phyloP scores from a whole-genome alignment of 2,113 vertebrate genomes.

The Tragelaphus scriptus region DNA sequence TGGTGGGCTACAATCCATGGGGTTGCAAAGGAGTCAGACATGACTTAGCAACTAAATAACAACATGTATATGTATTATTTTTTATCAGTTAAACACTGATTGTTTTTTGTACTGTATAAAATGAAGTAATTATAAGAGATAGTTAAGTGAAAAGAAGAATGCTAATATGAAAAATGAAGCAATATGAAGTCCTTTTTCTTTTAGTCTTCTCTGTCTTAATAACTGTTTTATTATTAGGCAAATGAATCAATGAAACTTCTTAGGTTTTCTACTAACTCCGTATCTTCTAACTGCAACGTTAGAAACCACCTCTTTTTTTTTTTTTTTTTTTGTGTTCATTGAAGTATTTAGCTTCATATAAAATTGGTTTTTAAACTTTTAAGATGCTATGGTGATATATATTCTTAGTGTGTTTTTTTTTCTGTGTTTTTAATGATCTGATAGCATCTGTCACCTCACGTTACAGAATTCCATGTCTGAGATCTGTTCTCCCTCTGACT shows the following conservation, averaged over 20 bases:
- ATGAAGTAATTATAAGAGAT: not conserved
- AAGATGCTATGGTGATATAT: not conserved
- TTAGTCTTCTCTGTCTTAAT: not conserved
- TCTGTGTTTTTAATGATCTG: not conserved
- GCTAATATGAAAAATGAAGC: not conserved
- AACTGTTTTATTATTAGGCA: conserved; percentile 7
- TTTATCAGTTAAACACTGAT: not conserved
- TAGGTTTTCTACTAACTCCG: not conserved
- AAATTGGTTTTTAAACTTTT: not conserved
- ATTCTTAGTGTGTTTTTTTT: not conserved
- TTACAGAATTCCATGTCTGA: not conserved
- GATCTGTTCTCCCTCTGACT: not conserved
- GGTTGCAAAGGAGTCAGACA: not conserved
- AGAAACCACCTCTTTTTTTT: not conserved
- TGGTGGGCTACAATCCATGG: not conserved
- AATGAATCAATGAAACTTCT: not conserved
- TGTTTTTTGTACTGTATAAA: not conserved
- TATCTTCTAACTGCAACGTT: not conserved
- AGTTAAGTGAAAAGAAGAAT: conserved; percentile 4
- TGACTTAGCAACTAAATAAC: not conserved
- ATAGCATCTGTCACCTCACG: not conserved
- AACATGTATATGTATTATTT: not conserved
- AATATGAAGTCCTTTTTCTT: not conserved
- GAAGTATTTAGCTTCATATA: not conserved
- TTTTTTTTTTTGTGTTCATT: not conserved